phyloP scores from a whole-genome alignment of 2,888 invertebrate genomes.

The Pristionchus japonicus region DNA sequence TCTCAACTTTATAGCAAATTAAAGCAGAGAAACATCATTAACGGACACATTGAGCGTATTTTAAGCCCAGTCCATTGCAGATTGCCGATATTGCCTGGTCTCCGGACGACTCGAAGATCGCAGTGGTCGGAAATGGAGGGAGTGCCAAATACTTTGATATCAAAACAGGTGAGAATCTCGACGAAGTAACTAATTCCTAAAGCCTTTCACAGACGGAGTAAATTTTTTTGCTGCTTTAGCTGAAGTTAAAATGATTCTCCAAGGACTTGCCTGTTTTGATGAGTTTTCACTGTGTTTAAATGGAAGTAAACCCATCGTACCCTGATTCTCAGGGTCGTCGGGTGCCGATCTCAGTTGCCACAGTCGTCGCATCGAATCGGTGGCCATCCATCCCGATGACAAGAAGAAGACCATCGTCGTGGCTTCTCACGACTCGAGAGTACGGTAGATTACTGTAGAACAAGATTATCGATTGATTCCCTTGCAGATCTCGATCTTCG shows the following conservation, averaged over 20 bases:
- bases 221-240: too few species aligned
- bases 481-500: not conserved
- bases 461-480: not conserved
- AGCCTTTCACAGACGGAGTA: too few species aligned
- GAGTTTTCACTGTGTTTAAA: not conserved
- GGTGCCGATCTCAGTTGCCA: slow-evolving; percentile 39
- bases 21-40: too few species aligned
- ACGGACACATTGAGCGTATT: not conserved
- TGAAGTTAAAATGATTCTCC: too few species aligned
- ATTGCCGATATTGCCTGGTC: slow-evolving; percentile 30
- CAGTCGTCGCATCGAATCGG: slow-evolving; percentile 16
- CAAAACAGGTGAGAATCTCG: slow-evolving; percentile 14
- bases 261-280: too few species aligned
- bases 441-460: not conserved
- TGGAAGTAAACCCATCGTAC: too few species aligned
- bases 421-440: slow-evolving; percentile 31
- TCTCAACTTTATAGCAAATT: too few species aligned
- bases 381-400: slow-evolving; percentile 19
- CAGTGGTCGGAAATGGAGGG: slow-evolving; percentile 12
- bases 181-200: too few species aligned
- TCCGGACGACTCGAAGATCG: slow-evolving; percentile 8
- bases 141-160: slow-evolving; percentile 18
- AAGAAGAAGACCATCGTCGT: not conserved
- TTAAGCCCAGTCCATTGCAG: not conserved
- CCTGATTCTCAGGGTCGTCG: not conserved